Base-by-base conservation (phyloP, 2,113 vertebrate genomes). In the Brachirus orientalis region DNA sequence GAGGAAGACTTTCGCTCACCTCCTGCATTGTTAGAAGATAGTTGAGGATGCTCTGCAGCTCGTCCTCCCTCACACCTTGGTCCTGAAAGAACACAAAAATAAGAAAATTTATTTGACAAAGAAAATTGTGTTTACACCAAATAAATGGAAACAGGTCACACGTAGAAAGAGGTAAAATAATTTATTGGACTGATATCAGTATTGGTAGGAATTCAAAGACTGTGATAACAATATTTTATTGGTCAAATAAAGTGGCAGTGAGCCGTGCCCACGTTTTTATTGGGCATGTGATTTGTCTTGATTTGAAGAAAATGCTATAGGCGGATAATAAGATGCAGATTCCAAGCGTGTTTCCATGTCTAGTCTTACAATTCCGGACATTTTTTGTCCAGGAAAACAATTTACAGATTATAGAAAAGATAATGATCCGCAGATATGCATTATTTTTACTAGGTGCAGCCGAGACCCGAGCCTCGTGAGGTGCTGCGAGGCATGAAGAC, bases 31-130 rank as follows among this genome's bases (percentile, higher is more conserved):
- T 99, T 88, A 98, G 83, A 77, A 99, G 88, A 81, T 98, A 98
- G 93, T 98, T 98, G 77, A 98, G 90, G 91, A 99, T 96, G 89
- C 96, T 97, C 88, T 99, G 97, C 37, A 99, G 94, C 88, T 99
- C 97, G 82, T 99, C 97, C 89, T 98, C 97, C 83, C 97, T 99
- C 68, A 98, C 96, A n/a, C 97, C 97, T 86, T 94, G 94, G 88
- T 99, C 97, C 97, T 99, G 79, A 62, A 83, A 79, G 10, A 64
- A 52, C 4, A 8, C 10, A 68, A 67, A 62, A 48, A 7, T 1
- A 18, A 12, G 20, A 47, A 59, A 14, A 41, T 8, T 2, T 57
- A n/a, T n/a, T n/a, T n/a, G n/a, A n/a, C n/a, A n/a, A n/a, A n/a
- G n/a, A n/a, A 2, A 14, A 72, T 40, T 0, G 50, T 18, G n/a